Base-by-base conservation (phyloP, 2,888 invertebrate species). In the Rotaria socialis region DNA sequence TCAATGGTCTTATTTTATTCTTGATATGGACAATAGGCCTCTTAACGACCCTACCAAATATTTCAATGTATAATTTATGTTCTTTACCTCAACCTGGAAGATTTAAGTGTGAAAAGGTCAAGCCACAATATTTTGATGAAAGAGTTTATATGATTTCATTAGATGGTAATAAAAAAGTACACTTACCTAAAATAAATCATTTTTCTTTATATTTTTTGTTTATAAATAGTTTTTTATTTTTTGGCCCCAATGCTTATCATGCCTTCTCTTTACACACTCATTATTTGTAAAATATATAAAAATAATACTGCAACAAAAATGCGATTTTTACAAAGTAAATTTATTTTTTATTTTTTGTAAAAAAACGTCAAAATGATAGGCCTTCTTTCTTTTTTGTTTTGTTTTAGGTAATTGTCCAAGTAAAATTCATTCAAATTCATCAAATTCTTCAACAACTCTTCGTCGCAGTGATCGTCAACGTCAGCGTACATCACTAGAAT, bases 271-370 rank as follows among this genome's bases (percentile, higher is more conserved):
- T 80, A 80, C 14, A 80, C 80, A 14, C 5, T 80, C 0, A 80
- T 80, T n/a, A 47, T 43, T n/a, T 80, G 80, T 80, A 80, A 80
- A 80, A 80, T 80, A 47, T 80, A 80, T 47, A 80, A 47, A 47
- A 80, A 80, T 47, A 80, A 47, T 80, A 80, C 80, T 10, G 80
- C 80, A 47, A 47, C 47, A n/a, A 43, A 35, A 47, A 80, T 80
- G 80, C 6, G 80, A 80, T 80, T n/a, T 14, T 80, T n/a, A 47
- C 80, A 47, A n/a, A 47, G 80, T 80, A 47, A 24, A 19, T 80
- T 10, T 4, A 55, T 55, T 22, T 6, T 8, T 55, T 22, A 6
- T 55, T 22, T 55, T 19, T 55, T 22, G 0, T 55, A 55, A 55
- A 3, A 3, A 55, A 55, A 22, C 5, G 22, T 22, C 19, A 5